Conservation (phyloP, 2,888 invertebrate genomes). For the Pseudoips prasinana region DNA sequence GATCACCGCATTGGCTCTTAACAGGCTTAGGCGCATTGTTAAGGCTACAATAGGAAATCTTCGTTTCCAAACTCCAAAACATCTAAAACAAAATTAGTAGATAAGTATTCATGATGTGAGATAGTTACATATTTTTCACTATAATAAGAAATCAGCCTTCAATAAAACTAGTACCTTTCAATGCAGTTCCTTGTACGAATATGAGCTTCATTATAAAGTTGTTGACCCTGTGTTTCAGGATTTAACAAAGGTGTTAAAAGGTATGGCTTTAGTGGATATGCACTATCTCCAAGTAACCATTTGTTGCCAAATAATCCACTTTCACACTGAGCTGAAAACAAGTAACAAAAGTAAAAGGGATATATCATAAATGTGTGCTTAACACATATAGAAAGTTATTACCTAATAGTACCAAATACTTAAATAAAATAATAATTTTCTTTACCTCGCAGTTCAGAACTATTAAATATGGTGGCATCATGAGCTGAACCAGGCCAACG, state of each 20-base stretch:
- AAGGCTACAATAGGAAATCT: slow-evolving; percentile 14
- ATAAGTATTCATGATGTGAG: not conserved
- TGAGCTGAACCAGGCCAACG: slow-evolving; percentile 19
- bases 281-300: slow-evolving; percentile 17
- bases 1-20: not conserved
- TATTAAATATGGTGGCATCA: slow-evolving; percentile 1
- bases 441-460: slow-evolving; percentile 1
- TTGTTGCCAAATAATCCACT: slow-evolving; percentile 8
- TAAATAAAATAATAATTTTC: not conserved
- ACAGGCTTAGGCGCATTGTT: not conserved
- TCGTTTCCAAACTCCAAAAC: slow-evolving; percentile 13
- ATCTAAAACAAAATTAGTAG: slow-evolving; percentile 6
- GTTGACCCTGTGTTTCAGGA: slow-evolving; percentile 7
- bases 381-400: no score
- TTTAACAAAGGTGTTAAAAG: slow-evolving; percentile 17
- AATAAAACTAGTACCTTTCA: slow-evolving; percentile 16
- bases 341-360: no score
- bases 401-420: not conserved
- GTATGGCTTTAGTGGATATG: slow-evolving; percentile 12
- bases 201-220: slow-evolving; percentile 18
- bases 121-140: no score
- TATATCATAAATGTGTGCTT: no score
- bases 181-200: slow-evolving; percentile 18
- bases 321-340: slow-evolving; percentile 4
- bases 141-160: not conserved